A percentile compares a stretch with the other conserved stretches of the same genome.
Conservation (phyloP, 2,797 vertebrate genomes). For the Sarcoramphus papa region DNA sequence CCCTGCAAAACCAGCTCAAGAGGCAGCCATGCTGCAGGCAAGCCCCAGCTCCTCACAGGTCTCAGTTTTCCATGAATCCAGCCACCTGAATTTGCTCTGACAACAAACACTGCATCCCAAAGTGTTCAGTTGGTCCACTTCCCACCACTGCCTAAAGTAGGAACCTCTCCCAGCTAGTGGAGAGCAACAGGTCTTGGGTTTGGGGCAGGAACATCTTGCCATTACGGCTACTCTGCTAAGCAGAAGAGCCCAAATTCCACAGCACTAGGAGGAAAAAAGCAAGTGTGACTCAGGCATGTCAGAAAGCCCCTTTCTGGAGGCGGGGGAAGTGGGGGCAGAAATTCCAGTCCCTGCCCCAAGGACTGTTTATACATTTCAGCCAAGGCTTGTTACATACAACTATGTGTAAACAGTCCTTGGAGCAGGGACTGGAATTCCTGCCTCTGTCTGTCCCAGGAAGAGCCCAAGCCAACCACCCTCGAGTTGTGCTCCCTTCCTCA, state of each 20-base stretch:
- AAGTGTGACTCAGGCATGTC: not conserved
- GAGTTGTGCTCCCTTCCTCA: not conserved
- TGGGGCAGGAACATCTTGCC: not conserved
- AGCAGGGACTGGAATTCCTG: not conserved
- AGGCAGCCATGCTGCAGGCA: rapidly evolving
- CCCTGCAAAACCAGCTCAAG: not conserved
- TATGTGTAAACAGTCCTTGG: slow-evolving; percentile 49
- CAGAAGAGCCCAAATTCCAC: not conserved
- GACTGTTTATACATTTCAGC: slow-evolving; percentile 2
- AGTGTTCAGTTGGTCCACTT: not conserved
- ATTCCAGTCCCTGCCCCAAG: slow-evolving; percentile 14
- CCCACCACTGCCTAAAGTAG: rapidly evolving
- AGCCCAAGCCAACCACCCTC: not conserved
- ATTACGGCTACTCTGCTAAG: not conserved
- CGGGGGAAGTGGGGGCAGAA: not conserved
- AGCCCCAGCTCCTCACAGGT: not conserved
- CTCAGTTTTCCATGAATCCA: not conserved
- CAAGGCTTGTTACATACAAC: not conserved
- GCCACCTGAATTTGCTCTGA: not conserved
- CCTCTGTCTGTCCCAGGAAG: not conserved
- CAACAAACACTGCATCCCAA: rapidly evolving
- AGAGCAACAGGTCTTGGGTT: not conserved
- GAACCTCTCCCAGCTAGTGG: not conserved
- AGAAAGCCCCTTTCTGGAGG: not conserved
- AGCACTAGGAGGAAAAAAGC: not conserved